Evolutionary conservation across 2,888 invertebrate species (phyloP), one percentile per base, ranked within the genome.

Genomic region (Sycophila texana): DNA sequence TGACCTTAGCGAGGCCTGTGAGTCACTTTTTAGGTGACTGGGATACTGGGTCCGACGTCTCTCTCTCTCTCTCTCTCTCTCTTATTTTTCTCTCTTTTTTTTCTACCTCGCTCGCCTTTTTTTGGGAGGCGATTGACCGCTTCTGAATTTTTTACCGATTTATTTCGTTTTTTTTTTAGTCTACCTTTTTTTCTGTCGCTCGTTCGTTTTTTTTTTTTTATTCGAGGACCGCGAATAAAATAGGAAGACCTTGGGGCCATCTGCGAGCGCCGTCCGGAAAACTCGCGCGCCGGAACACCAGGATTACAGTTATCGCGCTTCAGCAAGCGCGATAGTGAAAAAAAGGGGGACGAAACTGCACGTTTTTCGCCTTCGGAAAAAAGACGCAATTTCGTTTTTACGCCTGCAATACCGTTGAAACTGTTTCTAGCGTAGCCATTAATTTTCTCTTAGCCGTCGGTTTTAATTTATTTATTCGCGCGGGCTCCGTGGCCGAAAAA

Each of bases 281-380:
- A 39, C 58, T 16, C 58, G 2, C 18, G 57, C 57, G 12, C 57
- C 2, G 57, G 10, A 57, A 20, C 26, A 30, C 26, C 4, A 14
- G 30, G 30, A 61, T 61, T 61, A 61, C 61, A 61, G 30, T 30
- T 61, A 61, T 61, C 30, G 30, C 61, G 61, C 16, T 61, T 16
- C 30, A 61, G 26, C 61, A 61, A 30, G 30, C 39, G 39, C 39
- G 39, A 39, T 39, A 39, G 39, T 7, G 39, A 39, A 39, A 39
- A 39, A 39, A 39, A 39, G 39, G 39, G 39, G 39, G 39, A 39
- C 39, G 39, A 39, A 39, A 39, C 16, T 22, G 63, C 30, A 39
- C 63, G 39, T 63, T 63, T 63, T 63, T 63, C 63, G 63, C 53
- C 16, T n/a, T 53, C n/a, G 16, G 53, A 53, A 53, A 53, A 16